Conservation (phyloP, 1,140 invertebrate genomes). For the Heterodera carotae region DNA sequence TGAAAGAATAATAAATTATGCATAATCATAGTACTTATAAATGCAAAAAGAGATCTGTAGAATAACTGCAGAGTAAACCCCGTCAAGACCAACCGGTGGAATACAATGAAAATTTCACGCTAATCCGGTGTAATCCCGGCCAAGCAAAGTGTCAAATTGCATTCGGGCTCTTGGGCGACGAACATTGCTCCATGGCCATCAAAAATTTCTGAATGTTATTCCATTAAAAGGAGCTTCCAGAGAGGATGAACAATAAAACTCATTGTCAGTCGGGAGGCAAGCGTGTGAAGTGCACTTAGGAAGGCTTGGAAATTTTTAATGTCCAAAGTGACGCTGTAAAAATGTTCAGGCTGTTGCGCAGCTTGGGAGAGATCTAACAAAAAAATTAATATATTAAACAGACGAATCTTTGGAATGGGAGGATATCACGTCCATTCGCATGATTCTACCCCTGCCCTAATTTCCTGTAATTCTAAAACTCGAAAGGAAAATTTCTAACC, state of each 20-base stretch:
- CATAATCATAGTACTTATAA: too few species aligned
- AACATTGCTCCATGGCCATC: constrained; percentile 22
- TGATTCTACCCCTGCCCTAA: too few species aligned
- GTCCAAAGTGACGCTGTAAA: constrained; percentile 20
- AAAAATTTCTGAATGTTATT: constrained; percentile 18
- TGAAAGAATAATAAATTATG: too few species aligned
- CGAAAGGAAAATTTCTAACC: too few species aligned
- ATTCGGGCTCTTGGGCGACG: constrained; percentile 22
- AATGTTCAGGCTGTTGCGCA: background rate
- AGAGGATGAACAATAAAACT: constrained; percentile 4
- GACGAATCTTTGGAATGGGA: too few species aligned
- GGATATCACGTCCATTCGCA: too few species aligned
- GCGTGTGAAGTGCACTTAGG: background rate
- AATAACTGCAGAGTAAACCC: too few species aligned
- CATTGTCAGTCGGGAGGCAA: constrained; percentile 15
- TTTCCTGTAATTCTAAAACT: too few species aligned
- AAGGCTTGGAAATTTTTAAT: constrained; percentile 17
- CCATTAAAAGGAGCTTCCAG: background rate
- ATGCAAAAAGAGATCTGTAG: background rate
- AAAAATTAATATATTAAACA: too few species aligned
- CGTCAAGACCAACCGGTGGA: too few species aligned
- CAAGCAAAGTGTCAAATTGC: constrained; percentile 22
- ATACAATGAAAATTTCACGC: background rate
- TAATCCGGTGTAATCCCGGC: constrained; percentile 15
- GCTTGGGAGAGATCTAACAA: background rate